Evolutionary conservation across 2,797 vertebrate genomes (phyloP).

Genomic region (Platalea minor): DNA sequence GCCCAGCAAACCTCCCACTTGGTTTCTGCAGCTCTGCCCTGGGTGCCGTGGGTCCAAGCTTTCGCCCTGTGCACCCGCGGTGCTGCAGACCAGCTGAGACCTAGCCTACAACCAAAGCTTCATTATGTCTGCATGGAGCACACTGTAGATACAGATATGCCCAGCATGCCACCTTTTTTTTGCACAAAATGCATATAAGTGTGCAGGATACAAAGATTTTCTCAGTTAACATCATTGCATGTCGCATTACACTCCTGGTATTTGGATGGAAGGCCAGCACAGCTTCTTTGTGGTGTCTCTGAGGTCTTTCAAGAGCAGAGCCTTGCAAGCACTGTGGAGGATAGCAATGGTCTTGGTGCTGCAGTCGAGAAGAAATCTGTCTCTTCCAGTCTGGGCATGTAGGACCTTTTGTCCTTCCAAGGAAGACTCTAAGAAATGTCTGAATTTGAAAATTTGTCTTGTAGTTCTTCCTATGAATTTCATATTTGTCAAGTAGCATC

Average conservation of each 20-base stretch:
- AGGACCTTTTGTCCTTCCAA: background rate
- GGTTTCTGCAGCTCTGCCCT: background rate
- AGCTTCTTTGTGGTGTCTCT: background rate
- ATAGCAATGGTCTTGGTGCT: background rate
- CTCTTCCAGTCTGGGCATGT: background rate
- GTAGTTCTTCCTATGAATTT: background rate
- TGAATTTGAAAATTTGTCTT: background rate
- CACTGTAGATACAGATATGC: no score
- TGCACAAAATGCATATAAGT: no score
- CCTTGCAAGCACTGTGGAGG: background rate
- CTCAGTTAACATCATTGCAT: background rate
- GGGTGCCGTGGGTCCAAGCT: background rate
- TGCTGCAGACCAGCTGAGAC: background rate
- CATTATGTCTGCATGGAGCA: background rate
- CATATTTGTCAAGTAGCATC: background rate
- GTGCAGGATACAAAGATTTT: background rate
- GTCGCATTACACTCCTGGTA: background rate
- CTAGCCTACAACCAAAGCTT: background rate
- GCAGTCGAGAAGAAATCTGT: background rate
- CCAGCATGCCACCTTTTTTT: no score
- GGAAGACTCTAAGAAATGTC: background rate
- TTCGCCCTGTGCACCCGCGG: background rate
- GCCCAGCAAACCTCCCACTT: background rate
- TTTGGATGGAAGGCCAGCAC: fast-evolving
- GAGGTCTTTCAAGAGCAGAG: background rate